phyloP scores from a whole-genome alignment of 2,797 vertebrate genomes.

The Danionella dracula region DNA sequence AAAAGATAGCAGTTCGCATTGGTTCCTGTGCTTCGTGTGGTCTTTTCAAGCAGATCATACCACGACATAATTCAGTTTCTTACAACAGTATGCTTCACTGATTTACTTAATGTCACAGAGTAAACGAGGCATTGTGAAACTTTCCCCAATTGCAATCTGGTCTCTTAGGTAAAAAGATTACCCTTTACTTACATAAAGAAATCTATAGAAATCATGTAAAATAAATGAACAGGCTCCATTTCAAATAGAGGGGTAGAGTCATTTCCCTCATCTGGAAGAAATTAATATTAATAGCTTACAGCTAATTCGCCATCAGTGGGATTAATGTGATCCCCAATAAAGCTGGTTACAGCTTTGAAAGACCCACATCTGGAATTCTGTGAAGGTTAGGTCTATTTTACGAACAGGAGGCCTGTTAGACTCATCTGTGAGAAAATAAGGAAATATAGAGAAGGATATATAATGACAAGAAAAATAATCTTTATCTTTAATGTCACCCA shows the following conservation, averaged over 20 bases:
- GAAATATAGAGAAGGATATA: conserved; percentile 13
- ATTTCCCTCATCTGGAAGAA: conserved; percentile 26
- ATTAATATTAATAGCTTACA: conserved; percentile 42
- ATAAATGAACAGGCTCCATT: too few species aligned
- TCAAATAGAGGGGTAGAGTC: background rate
- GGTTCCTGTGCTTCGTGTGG: too few species aligned
- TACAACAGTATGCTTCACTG: background rate
- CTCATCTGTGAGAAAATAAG: conserved; percentile 24
- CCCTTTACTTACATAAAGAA: background rate
- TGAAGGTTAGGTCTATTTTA: conserved; percentile 52
- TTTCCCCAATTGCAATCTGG: background rate
- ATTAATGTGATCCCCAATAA: conserved; percentile 43
- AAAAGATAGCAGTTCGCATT: too few species aligned
- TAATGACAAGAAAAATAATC: too few species aligned
- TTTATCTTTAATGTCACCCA: too few species aligned
- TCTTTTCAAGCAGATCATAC: too few species aligned
- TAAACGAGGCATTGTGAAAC: background rate
- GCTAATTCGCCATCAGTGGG: conserved; percentile 47
- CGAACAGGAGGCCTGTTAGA: conserved; percentile 47
- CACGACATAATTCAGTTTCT: too few species aligned
- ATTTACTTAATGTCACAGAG: background rate
- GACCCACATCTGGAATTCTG: conserved; percentile 40
- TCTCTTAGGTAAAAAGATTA: background rate
- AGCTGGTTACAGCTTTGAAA: conserved; percentile 44
- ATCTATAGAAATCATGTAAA: background rate